Evolutionary conservation across 2,888 invertebrate genomes (phyloP), one percentile per base, ranked within the genome.

Genomic region (Melanargia galathea): DNA sequence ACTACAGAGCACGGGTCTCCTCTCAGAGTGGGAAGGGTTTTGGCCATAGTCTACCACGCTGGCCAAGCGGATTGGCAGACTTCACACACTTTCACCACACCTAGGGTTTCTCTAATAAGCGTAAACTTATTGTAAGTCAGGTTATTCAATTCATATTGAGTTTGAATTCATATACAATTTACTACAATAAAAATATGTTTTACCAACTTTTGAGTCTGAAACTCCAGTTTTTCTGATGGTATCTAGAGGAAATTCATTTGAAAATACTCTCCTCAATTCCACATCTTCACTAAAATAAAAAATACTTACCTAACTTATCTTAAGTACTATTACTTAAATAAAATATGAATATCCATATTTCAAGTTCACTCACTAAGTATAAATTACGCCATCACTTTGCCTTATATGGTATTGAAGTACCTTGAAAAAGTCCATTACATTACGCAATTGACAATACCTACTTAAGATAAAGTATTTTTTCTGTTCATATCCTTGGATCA

Each of bases 201-300:
- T 55, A 46, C 35, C 16, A 60, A 89, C 90, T 80, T 90, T 89
- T 33, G 88, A 78, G 71, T 87, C 82, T 11, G 75, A 3, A 2
- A 79, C 75, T 1, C 89, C 90, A 71, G 80, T 86, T 77, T 78
- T 86, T 62, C 86, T 73, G 2, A 88, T 65, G 0, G 86, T 86
- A 52, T 90, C 89, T 74, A 86, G 86, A 20, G 89, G 89, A 68
- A 90, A 90, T 72, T 90, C 89, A 62, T 66, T 79, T 1, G 90
- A 87, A 67, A 90, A 90, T 67, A 90, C 80, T 72, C 90, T 78
- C 63, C 90, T 76, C 16, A 90, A 70, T 64, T 90, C 90, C 24
- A 90, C 80, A 71, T 90, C 90, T 77, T 90, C 90, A 71, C 90
- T 90, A 75, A 64, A 78, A 76, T 54, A 49, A 16, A 26, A 16